These are phyloP conservation scores for Pungitius pungitius DNA, from an alignment of 2,113 vertebrate species.

Conservation along the genomic window DNA sequence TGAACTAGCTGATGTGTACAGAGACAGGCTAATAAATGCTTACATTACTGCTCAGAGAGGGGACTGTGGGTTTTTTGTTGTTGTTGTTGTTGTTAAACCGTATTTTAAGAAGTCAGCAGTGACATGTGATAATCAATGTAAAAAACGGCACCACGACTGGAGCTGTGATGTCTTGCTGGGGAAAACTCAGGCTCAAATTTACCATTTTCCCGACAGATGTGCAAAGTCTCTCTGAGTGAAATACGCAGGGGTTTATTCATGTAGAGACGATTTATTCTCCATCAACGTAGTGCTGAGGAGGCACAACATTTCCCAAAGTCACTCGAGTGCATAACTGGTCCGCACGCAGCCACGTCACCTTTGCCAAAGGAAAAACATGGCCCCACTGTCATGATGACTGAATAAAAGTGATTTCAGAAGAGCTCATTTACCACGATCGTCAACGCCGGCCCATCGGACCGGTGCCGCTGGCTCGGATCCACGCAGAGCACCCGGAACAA, in stretches of 20 bases:
- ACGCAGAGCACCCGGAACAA: slow-evolving; percentile 8
- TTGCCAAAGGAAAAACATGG: slow-evolving; percentile 17
- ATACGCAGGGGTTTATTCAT: slow-evolving; percentile 20
- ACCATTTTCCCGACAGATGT: slow-evolving; percentile 27
- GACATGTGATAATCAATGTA: slow-evolving; percentile 19
- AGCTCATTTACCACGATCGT: slow-evolving; percentile 24
- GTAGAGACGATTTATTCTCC: slow-evolving; percentile 33
- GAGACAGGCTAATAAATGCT: slow-evolving; percentile 2
- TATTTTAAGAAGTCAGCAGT: slow-evolving; percentile 21
- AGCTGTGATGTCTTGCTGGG: slow-evolving; percentile 7
- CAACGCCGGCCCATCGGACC: slow-evolving; percentile 5
- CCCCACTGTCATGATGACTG: not conserved
- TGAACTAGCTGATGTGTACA: slow-evolving; percentile 24
- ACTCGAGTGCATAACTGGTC: slow-evolving; percentile 10
- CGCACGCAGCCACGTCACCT: slow-evolving; percentile 14
- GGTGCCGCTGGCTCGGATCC: not conserved
- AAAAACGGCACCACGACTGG: not conserved
- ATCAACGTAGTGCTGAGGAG: slow-evolving; percentile 21
- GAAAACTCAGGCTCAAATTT: slow-evolving; percentile 13
- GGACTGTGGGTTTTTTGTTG: slow-evolving; percentile 18
- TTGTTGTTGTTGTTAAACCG: not conserved
- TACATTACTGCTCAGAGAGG: slow-evolving; percentile 19
- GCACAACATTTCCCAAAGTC: slow-evolving; percentile 39
- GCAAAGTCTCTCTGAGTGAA: slow-evolving; percentile 12
- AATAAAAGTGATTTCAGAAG: slow-evolving; percentile 4